Base-by-base conservation (phyloP, 2,797 vertebrate genomes). In the Yasuhikotakia modesta region DNA sequence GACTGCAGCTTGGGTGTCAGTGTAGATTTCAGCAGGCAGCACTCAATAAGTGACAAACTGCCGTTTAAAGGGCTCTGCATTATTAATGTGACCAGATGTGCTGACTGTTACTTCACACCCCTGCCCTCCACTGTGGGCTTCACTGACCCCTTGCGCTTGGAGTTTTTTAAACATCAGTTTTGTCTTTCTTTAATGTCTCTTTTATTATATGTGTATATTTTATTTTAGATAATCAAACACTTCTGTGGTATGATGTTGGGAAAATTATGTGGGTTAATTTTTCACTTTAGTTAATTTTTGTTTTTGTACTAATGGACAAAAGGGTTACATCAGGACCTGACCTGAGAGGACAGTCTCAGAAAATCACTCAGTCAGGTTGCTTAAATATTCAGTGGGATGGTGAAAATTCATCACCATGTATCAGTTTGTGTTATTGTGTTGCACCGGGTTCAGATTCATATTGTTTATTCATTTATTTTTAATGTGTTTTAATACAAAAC, bases 71-170 rank as follows among this genome's bases (percentile, higher is more conserved):
- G 85, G 66, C 32, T 10, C 64, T 93, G 89, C 91, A 93, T 94
- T 92, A 94, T 94, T 93, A 86, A 94, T 93, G 89, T 90, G 88
- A 90, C 84, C 93, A 93, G 92, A 93, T 93, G 92, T 92, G 92
- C 92, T 93, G 91, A 93, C 90, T 91, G 91, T 91, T 88, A 91
- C 92, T 93, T 92, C 91, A 93, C 90, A 92, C 90, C 89, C 87
- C 76, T 1, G 61, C 73, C 80, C 87, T 86, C 83, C 87, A 84
- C 87, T 86, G 86, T 85, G 82, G 81, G 67, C 85, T 71, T 82
- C 76, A 21, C 73, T 83, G 8, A 50, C 85, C 67, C 67, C 74
- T 69, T 6, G 27, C n/a, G 24, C 65, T 35, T 19, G 21, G 30
- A 69, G 39, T 14, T 1, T 52, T 52, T 61, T n/a, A 0, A 58